Evolutionary conservation across 2,888 invertebrate species (phyloP).

Genomic region (Drymonia ruficornis): DNA sequence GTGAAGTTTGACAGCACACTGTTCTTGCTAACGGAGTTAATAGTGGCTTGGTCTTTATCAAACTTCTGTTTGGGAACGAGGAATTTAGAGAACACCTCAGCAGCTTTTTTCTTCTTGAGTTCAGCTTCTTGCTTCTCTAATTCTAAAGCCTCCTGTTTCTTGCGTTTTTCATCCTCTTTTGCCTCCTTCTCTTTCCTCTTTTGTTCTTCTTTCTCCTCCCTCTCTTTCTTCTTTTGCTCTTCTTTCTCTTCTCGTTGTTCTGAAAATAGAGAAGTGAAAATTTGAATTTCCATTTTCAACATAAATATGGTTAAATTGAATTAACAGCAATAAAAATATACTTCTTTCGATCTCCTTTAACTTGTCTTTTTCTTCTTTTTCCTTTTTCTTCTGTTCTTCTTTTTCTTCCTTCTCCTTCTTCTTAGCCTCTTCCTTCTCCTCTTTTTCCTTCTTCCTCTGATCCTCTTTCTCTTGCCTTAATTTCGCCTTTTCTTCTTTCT

Average conservation of each 20-base stretch:
- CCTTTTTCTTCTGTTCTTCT: constrained; percentile 79
- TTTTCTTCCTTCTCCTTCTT: constrained; percentile 79
- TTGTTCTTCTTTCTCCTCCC: constrained; percentile 79
- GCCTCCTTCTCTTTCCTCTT: constrained; percentile 80
- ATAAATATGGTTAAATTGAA: not conserved
- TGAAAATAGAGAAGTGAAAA: constrained; percentile 46
- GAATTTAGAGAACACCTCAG: constrained; percentile 92
- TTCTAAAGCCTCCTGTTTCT: constrained; percentile 86
- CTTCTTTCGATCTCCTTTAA: constrained; percentile 84
- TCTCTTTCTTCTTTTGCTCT: constrained; percentile 69
- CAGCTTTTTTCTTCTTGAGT: constrained; percentile 90
- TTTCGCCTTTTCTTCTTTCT: constrained; percentile 78
- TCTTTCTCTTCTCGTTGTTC: constrained; percentile 75
- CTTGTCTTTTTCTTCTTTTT: constrained; percentile 81
- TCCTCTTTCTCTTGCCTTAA: constrained; percentile 75
- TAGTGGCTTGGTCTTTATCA: constrained; percentile 64
- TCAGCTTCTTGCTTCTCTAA: constrained; percentile 89
- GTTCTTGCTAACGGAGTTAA: constrained; percentile 66
- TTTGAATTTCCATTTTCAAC: not conserved
- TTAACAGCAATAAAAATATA: constrained; percentile 29
- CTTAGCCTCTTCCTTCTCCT: constrained; percentile 77
- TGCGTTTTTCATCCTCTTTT: constrained; percentile 85
- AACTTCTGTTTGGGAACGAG: constrained; percentile 88
- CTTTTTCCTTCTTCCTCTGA: constrained; percentile 65
- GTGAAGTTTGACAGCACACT: constrained; percentile 74